Evolutionary conservation across 2,113 vertebrate genomes (phyloP), one percentile per base, ranked within the genome.

Genomic region (Delphinus delphis): DNA sequence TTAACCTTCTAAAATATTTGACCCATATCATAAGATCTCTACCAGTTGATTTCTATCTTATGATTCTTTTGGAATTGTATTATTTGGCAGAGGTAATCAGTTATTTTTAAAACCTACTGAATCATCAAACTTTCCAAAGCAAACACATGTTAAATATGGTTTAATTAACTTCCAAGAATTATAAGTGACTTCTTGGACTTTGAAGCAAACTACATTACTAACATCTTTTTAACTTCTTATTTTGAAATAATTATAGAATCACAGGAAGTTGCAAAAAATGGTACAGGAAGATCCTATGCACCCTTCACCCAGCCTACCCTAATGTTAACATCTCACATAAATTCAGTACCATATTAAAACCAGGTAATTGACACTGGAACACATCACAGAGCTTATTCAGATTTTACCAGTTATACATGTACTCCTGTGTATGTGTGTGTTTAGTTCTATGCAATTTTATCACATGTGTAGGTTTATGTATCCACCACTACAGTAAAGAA

Each of bases 151-250:
- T 83, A 58, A 58, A 70, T 28, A 81, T 81, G 38, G 17, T 70
- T 88, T 83, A 95, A 83, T 73, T 79, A 74, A 94, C 25, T 44
- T 87, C 23, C 11, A 92, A 44, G 58, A 87, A 84, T 50, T 95
- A 14, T 83, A 95, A 90, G 47, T 77, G 33, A 67, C 15, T 77
- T 84, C 18, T 71, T 60, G 83, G 26, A 44, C 44, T 74, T 76
- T 70, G 71, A 89, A 83, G 82, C 71, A 65, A 80, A 41, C 9
- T 74, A 18, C 0, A 74, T 71, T 25, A 70, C 20, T 76, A 88
- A 76, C 47, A 55, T 77, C 53, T 90, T 83, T 81, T 73, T 84
- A 74, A 84, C 6, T 26, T 41, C 10, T 84, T 73, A 88, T 50
- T 84, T 94, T 90, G n/a, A 81, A 93, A 70, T 70, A 79, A 85